These are phyloP conservation scores for Allophyes oxyacanthae DNA, from an alignment of 2,888 invertebrate genomes.

Conservation along the genomic window DNA sequence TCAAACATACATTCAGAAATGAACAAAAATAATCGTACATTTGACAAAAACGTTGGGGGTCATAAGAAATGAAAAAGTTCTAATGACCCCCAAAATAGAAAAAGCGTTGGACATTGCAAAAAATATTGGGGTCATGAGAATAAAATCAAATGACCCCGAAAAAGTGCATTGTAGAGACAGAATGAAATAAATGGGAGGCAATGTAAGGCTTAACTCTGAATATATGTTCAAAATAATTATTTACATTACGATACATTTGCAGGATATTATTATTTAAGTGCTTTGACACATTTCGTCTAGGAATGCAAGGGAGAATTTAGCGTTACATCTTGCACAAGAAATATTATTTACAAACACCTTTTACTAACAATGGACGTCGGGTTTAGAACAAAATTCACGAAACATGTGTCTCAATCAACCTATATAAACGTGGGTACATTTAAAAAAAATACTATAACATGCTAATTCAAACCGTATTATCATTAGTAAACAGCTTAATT, in stretches of 20 bases:
- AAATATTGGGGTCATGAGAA: background rate
- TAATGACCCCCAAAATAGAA: too few relatives aligned
- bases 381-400: too few relatives aligned
- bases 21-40: background rate
- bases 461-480: too few relatives aligned
- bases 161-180: background rate
- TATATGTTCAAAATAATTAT: conserved; percentile 13
- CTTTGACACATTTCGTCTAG: conserved; percentile 40
- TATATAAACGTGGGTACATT: too few relatives aligned
- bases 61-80: too few relatives aligned
- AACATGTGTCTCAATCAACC: too few relatives aligned
- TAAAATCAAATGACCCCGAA: background rate
- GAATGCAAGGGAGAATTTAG: conserved; percentile 11
- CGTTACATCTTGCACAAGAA: conserved; percentile 9
- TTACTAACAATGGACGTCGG: too few relatives aligned
- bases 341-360: background rate
- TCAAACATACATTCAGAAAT: conserved; percentile 8
- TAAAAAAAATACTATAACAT: too few relatives aligned
- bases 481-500: too few relatives aligned
- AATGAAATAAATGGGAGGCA: background rate
- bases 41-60: background rate
- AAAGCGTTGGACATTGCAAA: too few relatives aligned
- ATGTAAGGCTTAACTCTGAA: conserved; percentile 1
- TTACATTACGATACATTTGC: conserved; percentile 19
- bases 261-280: conserved; percentile 11